A percentile compares a stretch with the other conserved stretches of the same genome.
phyloP scores from a whole-genome alignment of 1,140 invertebrate species.

The Nylanderia fulva region DNA sequence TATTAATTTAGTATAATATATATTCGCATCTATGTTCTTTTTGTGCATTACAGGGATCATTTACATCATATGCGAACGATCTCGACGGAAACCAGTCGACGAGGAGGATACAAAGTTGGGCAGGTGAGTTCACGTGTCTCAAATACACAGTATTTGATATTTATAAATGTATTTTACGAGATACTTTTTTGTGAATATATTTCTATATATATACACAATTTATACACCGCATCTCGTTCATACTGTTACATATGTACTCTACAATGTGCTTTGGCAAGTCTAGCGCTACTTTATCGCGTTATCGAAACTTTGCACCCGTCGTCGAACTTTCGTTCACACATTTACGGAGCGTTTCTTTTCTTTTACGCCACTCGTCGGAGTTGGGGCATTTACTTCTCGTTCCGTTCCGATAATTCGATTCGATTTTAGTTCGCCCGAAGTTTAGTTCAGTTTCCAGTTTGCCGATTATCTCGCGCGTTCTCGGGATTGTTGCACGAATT shows the following conservation, averaged over 20 bases:
- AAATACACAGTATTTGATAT: slow-evolving; percentile 3
- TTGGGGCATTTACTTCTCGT: not conserved
- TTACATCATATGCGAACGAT: slow-evolving; percentile 90
- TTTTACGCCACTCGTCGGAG: slow-evolving; percentile 14
- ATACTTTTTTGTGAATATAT: slow-evolving; percentile 55
- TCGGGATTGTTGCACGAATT: not conserved
- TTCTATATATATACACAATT: slow-evolving; percentile 33
- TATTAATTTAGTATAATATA: not conserved
- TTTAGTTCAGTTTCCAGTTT: not conserved
- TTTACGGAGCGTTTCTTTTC: slow-evolving; percentile 19
- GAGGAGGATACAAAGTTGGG: slow-evolving; percentile 93
- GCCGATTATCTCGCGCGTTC: not conserved
- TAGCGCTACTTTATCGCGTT: slow-evolving; percentile 83
- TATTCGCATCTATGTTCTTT: not conserved
- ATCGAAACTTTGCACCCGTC: slow-evolving; percentile 76
- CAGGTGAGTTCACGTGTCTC: slow-evolving; percentile 88
- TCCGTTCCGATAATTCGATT: not conserved
- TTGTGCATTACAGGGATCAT: slow-evolving; percentile 88
- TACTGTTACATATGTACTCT: slow-evolving; percentile 70
- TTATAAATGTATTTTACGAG: slow-evolving; percentile 38
- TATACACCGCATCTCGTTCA: slow-evolving; percentile 53
- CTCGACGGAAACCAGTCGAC: slow-evolving; percentile 88
- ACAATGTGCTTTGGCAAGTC: slow-evolving; percentile 85
- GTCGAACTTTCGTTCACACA: slow-evolving; percentile 55
- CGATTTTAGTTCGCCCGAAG: not conserved